Conservation (phyloP, 2,888 invertebrate species). For the Cylindroiulus punctatus region DNA sequence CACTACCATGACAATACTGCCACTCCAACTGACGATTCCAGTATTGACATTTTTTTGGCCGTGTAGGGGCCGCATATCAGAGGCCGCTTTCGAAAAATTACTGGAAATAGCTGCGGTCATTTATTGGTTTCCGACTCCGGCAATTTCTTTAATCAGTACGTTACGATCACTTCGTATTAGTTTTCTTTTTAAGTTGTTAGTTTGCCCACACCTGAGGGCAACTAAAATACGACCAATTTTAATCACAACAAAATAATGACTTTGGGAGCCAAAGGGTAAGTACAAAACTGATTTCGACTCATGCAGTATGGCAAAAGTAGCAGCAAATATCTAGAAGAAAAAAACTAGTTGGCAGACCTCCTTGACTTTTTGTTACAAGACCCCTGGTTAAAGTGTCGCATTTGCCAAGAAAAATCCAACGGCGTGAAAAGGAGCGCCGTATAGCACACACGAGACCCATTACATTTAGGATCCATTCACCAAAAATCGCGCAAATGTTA, state of each 20-base stretch:
- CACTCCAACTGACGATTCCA: no score
- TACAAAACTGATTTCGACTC: not conserved
- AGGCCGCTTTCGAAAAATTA: no score
- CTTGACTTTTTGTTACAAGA: not conserved
- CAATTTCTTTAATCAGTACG: no score
- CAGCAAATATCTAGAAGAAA: not conserved
- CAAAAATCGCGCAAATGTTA: conserved; percentile 4
- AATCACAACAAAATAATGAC: not conserved
- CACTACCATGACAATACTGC: no score
- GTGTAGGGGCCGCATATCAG: no score
- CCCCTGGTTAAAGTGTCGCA: not conserved
- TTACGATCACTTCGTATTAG: no score
- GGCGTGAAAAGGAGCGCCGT: not conserved
- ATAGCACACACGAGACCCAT: not conserved
- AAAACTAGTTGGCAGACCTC: not conserved
- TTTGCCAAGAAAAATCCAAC: not conserved
- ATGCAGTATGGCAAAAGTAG: no score
- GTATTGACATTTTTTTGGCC: no score
- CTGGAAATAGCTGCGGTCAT: no score
- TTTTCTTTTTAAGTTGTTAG: no score
- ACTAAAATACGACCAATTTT: not conserved
- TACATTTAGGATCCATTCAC: conserved; percentile 29
- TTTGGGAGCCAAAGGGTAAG: not conserved
- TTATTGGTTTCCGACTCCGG: no score
- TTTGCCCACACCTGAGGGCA: not conserved